Base-by-base conservation (phyloP, 1,140 invertebrate species). In the Charaxes varanes region DNA sequence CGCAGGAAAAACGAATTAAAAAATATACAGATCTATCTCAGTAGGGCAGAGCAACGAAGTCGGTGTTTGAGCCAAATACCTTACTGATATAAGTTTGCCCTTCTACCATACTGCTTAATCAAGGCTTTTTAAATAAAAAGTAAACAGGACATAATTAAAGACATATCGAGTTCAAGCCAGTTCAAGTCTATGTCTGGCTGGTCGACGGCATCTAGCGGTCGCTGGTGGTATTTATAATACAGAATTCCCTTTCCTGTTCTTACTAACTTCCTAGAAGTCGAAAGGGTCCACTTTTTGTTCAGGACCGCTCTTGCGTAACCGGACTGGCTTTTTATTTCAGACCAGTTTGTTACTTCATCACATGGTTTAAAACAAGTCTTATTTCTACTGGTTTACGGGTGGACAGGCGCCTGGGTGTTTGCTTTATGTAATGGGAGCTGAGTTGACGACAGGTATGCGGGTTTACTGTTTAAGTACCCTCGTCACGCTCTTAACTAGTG, bases 221-320 rank as follows among this genome's bases (percentile, higher is more conserved):
- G 41, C 47, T 52, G 45, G 45, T 41, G 42, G 54, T 38, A 50
- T 30, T 42, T 42, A 33, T 51, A 44, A 34, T 18, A 31, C 38
- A 32, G 23, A 45, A 54, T 53, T 53, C 45, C 44, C 50, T 51
- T 65, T 63, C 66, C 56, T 46, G 57, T 70, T 67, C 35, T 41
- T 27, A 42, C 72, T 68, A 77, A 73, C 69, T 73, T 73, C 65
- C 69, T 71, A 72, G 44, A 60, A 46, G 59, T 61, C 52, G 54
- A 66, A 67, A 71, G 62, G 65, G 62, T 59, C 62, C 44, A 62
- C 61, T 69, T 76, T 72, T 77, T 73, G 62, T 62, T 41, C 40
- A 54, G 51, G 43, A 41, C 53, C 52, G 61, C 40, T 72, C 70
- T 73, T 77, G 70, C 68, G 67, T 70, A 77, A 77, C 69, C 59